Conservation (phyloP, 2,888 invertebrate genomes). For the Prionchulus punctatus region DNA sequence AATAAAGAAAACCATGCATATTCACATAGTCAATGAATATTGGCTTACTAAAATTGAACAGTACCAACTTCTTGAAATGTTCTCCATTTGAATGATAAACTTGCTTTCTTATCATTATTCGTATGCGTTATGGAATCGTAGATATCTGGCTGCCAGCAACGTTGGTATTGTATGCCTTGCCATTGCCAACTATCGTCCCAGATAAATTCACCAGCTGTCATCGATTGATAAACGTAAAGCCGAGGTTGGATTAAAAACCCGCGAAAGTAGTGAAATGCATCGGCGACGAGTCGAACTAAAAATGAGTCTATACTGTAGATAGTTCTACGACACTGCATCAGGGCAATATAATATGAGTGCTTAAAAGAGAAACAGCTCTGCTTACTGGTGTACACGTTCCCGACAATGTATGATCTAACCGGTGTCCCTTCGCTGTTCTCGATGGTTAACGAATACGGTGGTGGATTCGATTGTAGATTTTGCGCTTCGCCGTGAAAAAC, state of each 20-base stretch:
- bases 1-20: no score
- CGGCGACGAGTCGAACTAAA: conserved; percentile 7
- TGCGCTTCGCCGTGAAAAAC: conserved; percentile 4
- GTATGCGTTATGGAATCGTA: conserved; percentile 9
- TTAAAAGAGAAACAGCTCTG: no score
- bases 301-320: not conserved
- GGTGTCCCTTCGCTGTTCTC: not conserved
- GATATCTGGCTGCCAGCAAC: conserved; percentile 1
- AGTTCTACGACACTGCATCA: no score
- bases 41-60: conserved; percentile 10
- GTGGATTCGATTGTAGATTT: not conserved
- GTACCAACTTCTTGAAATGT: conserved; percentile 1
- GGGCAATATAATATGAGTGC: no score
- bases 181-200: not conserved
- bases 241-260: conserved; percentile 9
- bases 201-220: conserved; percentile 10
- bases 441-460: conserved; percentile 6
- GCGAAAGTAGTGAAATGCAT: not conserved
- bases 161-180: conserved; percentile 7
- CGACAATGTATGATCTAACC: not conserved
- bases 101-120: not conserved
- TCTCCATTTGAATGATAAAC: conserved; percentile 1
- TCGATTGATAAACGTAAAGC: no score
- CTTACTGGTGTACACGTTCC: conserved; percentile 5
- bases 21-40: no score